These are phyloP conservation scores for Cephus runcator DNA, from an alignment of 2,888 invertebrate genomes.

Conservation along the genomic window DNA sequence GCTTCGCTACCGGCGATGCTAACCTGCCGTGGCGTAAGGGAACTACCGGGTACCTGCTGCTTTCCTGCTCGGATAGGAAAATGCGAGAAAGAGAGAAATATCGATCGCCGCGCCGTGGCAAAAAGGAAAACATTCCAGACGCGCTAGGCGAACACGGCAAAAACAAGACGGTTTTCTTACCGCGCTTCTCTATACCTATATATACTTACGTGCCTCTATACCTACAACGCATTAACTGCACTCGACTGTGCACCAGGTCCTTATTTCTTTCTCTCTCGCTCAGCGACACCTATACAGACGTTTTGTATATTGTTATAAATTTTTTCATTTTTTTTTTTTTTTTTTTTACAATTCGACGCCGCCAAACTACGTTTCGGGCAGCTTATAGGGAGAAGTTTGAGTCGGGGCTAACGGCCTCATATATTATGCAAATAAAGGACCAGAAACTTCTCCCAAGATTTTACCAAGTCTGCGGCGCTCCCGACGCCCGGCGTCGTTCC, in stretches of 20 bases:
- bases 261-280: neutral
- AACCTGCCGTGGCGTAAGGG: neutral
- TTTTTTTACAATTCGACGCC: neutral
- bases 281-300: neutral
- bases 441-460: neutral
- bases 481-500: neutral
- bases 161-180: neutral
- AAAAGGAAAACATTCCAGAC: neutral
- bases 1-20: neutral
- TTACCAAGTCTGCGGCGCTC: neutral
- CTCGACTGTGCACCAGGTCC: neutral
- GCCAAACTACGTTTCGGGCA: neutral
- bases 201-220: neutral
- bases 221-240: neutral
- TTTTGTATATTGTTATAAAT: neutral
- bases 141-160: neutral
- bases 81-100: neutral
- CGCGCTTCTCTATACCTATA: neutral
- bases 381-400: neutral
- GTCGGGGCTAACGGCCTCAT: neutral
- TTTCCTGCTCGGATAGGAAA: neutral
- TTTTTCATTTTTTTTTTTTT: neutral
- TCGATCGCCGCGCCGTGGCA: neutral
- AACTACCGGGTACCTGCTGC: neutral
- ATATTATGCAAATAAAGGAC: slow-evolving; percentile 5